These are phyloP conservation scores for Trisateles emortualis DNA, from an alignment of 2,888 invertebrate genomes.

Conservation along the genomic window DNA sequence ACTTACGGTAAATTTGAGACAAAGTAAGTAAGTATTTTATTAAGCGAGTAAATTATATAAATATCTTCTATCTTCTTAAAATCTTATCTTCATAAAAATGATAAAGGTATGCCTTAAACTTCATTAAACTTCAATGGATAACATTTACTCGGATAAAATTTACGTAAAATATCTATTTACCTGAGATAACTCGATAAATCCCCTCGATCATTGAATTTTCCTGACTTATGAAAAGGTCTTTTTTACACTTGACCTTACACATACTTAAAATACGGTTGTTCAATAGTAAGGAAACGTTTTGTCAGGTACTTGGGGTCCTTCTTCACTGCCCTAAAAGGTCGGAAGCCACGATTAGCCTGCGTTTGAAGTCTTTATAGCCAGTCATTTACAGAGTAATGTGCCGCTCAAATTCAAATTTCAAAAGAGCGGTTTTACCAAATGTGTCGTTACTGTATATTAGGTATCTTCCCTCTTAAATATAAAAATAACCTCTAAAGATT, in stretches of 20 bases:
- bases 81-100: too few species aligned
- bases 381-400: constrained; percentile 81
- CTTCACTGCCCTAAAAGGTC: constrained; percentile 77
- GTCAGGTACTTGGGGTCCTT: constrained; percentile 72
- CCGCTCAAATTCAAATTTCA: constrained; percentile 81
- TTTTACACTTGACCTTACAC: constrained; percentile 58
- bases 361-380: constrained; percentile 84
- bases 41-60: too few species aligned
- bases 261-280: constrained; percentile 63
- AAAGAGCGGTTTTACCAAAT: constrained; percentile 69
- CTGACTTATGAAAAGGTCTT: constrained; percentile 39
- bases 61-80: too few species aligned
- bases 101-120: background rate
- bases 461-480: constrained; percentile 53
- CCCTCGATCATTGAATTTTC: constrained; percentile 16
- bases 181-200: constrained; percentile 7
- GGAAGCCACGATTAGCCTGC: constrained; percentile 84
- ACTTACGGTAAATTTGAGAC: too few species aligned
- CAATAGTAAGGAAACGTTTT: constrained; percentile 73
- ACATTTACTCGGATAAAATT: background rate
- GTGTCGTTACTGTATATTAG: constrained; percentile 60
- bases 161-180: constrained; percentile 4
- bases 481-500: constrained; percentile 51
- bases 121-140: constrained; percentile 2
- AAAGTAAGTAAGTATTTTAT: too few species aligned